Evolutionary conservation across 2,797 vertebrate genomes (phyloP).

Genomic region (Pseudomugil tenellus): DNA sequence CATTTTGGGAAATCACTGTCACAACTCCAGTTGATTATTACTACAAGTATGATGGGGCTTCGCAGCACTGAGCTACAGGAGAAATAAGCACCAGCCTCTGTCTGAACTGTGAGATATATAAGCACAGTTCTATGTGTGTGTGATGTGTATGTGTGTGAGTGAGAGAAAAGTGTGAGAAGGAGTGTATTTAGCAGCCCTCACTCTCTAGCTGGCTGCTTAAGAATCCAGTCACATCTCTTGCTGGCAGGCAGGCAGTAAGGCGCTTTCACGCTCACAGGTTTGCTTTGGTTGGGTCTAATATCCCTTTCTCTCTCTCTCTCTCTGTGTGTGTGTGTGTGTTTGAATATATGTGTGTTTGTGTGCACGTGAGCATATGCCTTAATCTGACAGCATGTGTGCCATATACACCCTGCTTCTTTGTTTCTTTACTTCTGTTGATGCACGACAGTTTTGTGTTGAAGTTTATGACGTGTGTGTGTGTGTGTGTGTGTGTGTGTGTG

Average conservation of each 20-base stretch:
- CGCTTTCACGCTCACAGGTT: constrained; percentile 99
- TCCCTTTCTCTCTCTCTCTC: constrained; percentile 89
- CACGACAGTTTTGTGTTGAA: constrained; percentile 57
- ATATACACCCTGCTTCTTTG: constrained; percentile 57
- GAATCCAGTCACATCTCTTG: constrained; percentile 99
- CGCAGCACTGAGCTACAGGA: constrained; percentile 56
- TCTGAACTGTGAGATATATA: constrained; percentile 73
- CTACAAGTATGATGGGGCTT: constrained; percentile 58
- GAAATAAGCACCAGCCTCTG: constrained; percentile 65
- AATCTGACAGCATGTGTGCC: constrained; percentile 58
- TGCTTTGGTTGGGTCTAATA: constrained; percentile 98
- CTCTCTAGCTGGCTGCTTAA: constrained; percentile 93
- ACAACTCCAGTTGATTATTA: constrained; percentile 54
- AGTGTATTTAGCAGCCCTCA: constrained; percentile 66
- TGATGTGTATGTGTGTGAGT: constrained; percentile 46
- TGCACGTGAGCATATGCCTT: constrained; percentile 43
- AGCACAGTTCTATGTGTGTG: constrained; percentile 38
- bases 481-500: constrained; percentile 70
- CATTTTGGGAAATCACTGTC: constrained; percentile 55
- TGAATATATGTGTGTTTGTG: constrained; percentile 23
- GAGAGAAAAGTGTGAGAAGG: constrained; percentile 10
- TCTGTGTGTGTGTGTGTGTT: constrained; percentile 12
- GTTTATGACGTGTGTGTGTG: constrained; percentile 41
- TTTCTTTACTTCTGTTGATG: constrained; percentile 61
- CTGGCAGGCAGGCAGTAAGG: constrained; percentile 97